A percentile compares a stretch with the other conserved stretches of the same genome.
phyloP scores from a whole-genome alignment of 1,140 invertebrate genomes.

The Apis florea region DNA sequence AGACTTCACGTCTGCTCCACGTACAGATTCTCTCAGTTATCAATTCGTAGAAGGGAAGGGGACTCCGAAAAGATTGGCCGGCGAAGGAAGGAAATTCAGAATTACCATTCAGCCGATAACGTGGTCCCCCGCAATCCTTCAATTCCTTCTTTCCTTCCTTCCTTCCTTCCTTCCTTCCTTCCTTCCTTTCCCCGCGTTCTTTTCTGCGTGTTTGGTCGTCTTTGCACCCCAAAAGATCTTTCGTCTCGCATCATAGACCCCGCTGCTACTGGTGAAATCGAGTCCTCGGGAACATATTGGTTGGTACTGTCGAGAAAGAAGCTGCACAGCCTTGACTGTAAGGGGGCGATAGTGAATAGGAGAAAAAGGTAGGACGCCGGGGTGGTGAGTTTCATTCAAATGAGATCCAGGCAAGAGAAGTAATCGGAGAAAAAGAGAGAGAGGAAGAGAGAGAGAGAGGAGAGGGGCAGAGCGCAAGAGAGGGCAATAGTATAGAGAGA shows the following conservation, averaged over 20 bases:
- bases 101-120: slow-evolving; percentile 33
- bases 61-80: slow-evolving; percentile 60
- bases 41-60: slow-evolving; percentile 30
- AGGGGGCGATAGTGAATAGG: slow-evolving; percentile 54
- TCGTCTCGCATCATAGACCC: slow-evolving; percentile 30
- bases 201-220: slow-evolving; percentile 8
- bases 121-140: slow-evolving; percentile 20
- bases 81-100: slow-evolving; percentile 63
- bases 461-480: slow-evolving; percentile 48
- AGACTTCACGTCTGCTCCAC: slow-evolving; percentile 46
- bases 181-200: not conserved
- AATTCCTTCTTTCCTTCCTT: not conserved
- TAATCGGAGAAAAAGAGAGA: slow-evolving; percentile 37
- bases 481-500: slow-evolving; percentile 24
- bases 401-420: slow-evolving; percentile 68
- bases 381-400: slow-evolving; percentile 72
- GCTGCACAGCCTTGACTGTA: slow-evolving; percentile 33
- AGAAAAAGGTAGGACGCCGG: slow-evolving; percentile 46
- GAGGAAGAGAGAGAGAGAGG: slow-evolving; percentile 36
- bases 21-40: slow-evolving; percentile 46
- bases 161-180: not conserved
- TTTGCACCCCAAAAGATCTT: slow-evolving; percentile 29
- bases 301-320: slow-evolving; percentile 43
- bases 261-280: slow-evolving; percentile 45
- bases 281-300: slow-evolving; percentile 70